A percentile compares a stretch with the other conserved stretches of the same genome.
Evolutionary conservation across 2,797 vertebrate species (phyloP).

Genomic region (Phrynocephalus vlangalii): DNA sequence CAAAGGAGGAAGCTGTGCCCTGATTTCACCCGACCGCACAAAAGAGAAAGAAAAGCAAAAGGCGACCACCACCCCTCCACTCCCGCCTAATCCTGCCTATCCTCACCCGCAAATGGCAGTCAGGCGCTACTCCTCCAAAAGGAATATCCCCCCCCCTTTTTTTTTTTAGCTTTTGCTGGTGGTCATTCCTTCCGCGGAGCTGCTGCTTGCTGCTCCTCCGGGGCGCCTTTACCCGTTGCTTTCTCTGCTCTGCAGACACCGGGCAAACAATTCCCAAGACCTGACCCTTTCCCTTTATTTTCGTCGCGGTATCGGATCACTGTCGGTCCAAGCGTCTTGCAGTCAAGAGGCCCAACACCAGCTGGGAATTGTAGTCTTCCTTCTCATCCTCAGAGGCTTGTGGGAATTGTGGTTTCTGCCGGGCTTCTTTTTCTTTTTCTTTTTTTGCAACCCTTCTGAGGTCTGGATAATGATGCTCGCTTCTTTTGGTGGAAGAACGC

Average conservation of each 20-base stretch:
- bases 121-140: background rate
- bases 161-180: background rate
- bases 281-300: background rate
- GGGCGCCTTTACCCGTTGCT: too few relatives aligned
- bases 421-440: too few relatives aligned
- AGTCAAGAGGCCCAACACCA: background rate
- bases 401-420: background rate
- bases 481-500: too few relatives aligned
- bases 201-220: too few relatives aligned
- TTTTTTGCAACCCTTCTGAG: background rate
- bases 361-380: background rate
- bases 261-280: background rate
- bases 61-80: background rate
- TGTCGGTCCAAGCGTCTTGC: background rate
- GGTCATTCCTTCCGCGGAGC: background rate
- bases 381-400: background rate
- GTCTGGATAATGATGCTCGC: too few relatives aligned
- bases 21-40: too few relatives aligned
- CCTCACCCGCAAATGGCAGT: background rate
- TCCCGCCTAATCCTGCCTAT: background rate
- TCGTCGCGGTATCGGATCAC: accelerated
- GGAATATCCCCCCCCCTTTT: background rate
- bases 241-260: background rate
- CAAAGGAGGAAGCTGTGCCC: too few relatives aligned
- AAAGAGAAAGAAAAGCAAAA: too few relatives aligned